Percentiles rank a stretch among this genome's conserved stretches.
phyloP scores from a whole-genome alignment of 2,113 vertebrate species.

The Melanotaenia duboulayi region DNA sequence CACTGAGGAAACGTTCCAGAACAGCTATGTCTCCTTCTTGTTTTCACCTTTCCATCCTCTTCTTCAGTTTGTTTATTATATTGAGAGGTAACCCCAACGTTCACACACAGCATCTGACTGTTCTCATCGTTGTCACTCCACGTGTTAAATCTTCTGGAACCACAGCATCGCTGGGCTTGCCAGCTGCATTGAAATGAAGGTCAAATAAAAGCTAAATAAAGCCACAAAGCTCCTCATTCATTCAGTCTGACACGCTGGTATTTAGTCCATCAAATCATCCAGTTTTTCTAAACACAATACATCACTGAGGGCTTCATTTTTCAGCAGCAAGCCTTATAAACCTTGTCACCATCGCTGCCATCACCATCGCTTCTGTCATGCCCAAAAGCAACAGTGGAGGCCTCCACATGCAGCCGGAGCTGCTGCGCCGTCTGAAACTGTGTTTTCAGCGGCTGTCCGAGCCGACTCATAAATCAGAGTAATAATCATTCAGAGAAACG shows the following conservation, averaged over 20 bases:
- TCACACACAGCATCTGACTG: not conserved
- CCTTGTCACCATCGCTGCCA: slow-evolving; percentile 40
- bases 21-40: not conserved
- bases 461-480: slow-evolving; percentile 62
- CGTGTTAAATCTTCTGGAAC: slow-evolving; percentile 19
- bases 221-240: slow-evolving; percentile 13
- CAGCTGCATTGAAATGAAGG: not conserved
- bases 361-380: not conserved
- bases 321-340: slow-evolving; percentile 59
- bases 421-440: slow-evolving; percentile 20
- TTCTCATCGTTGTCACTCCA: slow-evolving; percentile 4
- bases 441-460: slow-evolving; percentile 27
- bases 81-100: not conserved
- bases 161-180: not conserved
- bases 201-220: slow-evolving; percentile 36
- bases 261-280: slow-evolving; percentile 14
- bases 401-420: slow-evolving; percentile 34
- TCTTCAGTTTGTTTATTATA: not conserved
- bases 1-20: too few relatives aligned
- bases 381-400: slow-evolving; percentile 70
- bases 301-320: slow-evolving; percentile 37
- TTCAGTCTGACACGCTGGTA: slow-evolving; percentile 1
- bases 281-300: slow-evolving; percentile 27
- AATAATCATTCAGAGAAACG: slow-evolving; percentile 49
- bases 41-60: not conserved